Conservation (phyloP, 2,113 vertebrate species). For the Pycnonotus jocosus region DNA sequence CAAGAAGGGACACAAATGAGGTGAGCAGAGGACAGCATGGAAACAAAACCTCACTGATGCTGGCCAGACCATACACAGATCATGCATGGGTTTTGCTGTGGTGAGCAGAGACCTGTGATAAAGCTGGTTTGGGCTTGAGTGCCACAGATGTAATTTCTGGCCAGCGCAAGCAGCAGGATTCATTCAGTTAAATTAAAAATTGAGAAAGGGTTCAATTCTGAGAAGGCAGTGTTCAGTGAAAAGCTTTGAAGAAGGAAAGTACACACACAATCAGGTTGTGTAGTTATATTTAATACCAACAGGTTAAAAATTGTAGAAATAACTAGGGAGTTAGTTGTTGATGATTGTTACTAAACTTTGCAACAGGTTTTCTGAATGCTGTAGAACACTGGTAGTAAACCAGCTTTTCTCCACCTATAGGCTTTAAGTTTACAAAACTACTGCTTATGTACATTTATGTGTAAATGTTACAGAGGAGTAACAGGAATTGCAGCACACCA, state of each 20-base stretch:
- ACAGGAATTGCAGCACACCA: accelerated
- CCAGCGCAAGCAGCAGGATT: neutral
- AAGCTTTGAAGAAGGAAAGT: neutral
- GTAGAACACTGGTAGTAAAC: too few relatives aligned
- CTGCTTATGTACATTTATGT: accelerated
- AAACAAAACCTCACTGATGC: neutral
- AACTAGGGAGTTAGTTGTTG: neutral
- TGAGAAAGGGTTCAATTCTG: neutral
- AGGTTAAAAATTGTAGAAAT: accelerated
- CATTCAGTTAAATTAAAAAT: neutral
- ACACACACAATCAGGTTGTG: too few relatives aligned
- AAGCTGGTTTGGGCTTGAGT: neutral
- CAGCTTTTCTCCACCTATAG: neutral
- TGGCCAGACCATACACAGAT: neutral
- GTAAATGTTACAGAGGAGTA: neutral
- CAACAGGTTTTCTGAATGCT: neutral
- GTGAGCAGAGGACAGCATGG: accelerated
- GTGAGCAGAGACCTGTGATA: neutral
- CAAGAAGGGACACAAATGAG: too few relatives aligned
- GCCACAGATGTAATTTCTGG: neutral
- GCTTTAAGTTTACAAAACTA: neutral
- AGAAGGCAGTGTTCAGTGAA: neutral
- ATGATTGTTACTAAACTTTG: neutral
- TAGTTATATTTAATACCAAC: neutral
- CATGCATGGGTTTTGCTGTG: accelerated